These are phyloP conservation scores for Erinaceus europaeus DNA, from an alignment of 2,113 vertebrate genomes.

Conservation along the genomic window DNA sequence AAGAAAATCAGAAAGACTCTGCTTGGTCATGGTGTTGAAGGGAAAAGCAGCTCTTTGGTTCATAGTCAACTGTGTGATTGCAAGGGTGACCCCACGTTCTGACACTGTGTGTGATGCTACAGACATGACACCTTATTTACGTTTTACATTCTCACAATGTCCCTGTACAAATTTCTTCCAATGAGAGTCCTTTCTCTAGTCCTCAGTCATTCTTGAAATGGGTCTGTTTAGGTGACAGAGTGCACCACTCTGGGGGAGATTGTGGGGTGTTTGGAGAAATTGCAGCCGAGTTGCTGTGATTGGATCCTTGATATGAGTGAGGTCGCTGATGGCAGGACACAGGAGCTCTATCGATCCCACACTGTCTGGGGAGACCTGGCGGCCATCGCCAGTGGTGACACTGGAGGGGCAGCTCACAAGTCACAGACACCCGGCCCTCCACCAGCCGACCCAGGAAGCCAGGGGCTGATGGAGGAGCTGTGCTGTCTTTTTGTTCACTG, in stretches of 20 bases:
- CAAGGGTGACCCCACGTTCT: neutral
- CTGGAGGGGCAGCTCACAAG: too few relatives aligned
- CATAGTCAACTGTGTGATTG: too few relatives aligned
- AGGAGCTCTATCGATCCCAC: neutral
- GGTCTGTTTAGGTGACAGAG: neutral
- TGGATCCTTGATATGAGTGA: neutral
- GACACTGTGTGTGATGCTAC: neutral
- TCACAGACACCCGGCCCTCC: neutral
- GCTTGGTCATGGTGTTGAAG: constrained; percentile 19
- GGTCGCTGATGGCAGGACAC: neutral
- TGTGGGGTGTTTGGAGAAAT: neutral
- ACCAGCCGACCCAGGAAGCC: neutral
- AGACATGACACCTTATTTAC: neutral
- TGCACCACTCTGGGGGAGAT: neutral
- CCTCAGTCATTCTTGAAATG: neutral
- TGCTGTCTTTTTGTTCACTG: neutral
- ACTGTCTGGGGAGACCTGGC: neutral
- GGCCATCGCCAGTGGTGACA: neutral
- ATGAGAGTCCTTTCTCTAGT: neutral
- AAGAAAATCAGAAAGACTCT: neutral
- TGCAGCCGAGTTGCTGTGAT: neutral
- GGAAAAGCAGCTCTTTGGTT: too few relatives aligned
- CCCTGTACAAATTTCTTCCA: neutral
- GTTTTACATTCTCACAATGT: neutral
- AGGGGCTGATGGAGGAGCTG: neutral